phyloP scores from a whole-genome alignment of 2,888 invertebrate genomes.

The Schizaphis graminum region DNA sequence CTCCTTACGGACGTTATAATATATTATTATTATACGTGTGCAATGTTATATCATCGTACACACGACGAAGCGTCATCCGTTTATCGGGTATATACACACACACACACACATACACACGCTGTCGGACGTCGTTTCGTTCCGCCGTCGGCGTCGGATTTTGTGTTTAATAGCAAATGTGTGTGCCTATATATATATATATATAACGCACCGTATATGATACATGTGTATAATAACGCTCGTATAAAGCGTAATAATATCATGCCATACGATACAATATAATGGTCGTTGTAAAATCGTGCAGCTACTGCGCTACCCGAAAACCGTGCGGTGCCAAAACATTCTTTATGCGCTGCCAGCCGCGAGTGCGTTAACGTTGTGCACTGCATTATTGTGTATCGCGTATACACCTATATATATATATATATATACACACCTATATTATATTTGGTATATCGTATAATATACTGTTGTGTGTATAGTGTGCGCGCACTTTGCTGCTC shows the following conservation, averaged over 20 bases:
- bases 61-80: not conserved
- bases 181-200: not conserved
- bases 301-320: constrained; percentile 42
- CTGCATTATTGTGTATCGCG: not conserved
- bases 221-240: too few relatives aligned
- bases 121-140: constrained; percentile 18
- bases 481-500: not conserved
- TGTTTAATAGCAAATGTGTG: not conserved
- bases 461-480: too few relatives aligned
- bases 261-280: not conserved
- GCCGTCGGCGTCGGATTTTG: constrained; percentile 19
- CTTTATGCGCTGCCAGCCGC: not conserved
- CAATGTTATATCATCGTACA: not conserved
- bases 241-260: too few relatives aligned
- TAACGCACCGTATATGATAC: too few relatives aligned
- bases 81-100: not conserved
- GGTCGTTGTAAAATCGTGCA: not conserved
- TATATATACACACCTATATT: too few relatives aligned
- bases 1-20: not conserved
- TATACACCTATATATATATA: not conserved
- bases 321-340: constrained; percentile 40
- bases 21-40: not conserved
- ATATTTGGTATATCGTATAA: not conserved
- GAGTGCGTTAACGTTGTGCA: not conserved
- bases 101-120: not conserved